A percentile compares a stretch with the other conserved stretches of the same genome.
Conservation (phyloP, 2,113 vertebrate species). For the Oncorhynchus gorbuscha region DNA sequence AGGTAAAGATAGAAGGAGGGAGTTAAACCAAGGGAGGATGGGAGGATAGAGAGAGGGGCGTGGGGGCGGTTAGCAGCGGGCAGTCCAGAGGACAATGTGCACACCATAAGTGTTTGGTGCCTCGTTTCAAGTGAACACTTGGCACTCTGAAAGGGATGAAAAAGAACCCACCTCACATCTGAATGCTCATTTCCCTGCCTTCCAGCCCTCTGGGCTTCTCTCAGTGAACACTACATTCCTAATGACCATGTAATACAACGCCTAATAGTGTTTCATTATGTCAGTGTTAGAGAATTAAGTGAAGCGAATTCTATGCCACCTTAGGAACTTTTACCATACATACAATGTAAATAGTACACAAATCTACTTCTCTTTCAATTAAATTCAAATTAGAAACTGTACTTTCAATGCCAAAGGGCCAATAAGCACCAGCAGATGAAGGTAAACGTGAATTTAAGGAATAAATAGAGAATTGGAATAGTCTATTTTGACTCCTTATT, state of each 20-base stretch:
- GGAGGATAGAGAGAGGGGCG: background rate
- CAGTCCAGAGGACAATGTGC: constrained; percentile 41
- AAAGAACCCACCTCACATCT: constrained; percentile 35
- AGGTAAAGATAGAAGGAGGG: constrained; percentile 18
- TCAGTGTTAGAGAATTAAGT: background rate
- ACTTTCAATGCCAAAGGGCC: background rate
- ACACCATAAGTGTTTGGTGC: constrained; percentile 33
- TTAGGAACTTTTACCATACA: background rate
- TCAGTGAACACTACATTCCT: background rate
- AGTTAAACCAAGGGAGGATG: background rate
- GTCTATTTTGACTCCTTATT: constrained; percentile 38
- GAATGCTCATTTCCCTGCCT: constrained; percentile 37
- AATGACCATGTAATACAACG: background rate
- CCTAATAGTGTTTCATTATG: too few relatives aligned
- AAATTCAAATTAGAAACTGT: background rate
- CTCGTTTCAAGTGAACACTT: constrained; percentile 38
- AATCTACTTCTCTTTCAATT: background rate
- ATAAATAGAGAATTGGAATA: background rate
- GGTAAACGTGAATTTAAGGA: background rate
- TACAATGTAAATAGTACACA: too few relatives aligned
- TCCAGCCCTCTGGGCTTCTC: background rate
- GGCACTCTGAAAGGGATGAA: constrained; percentile 40
- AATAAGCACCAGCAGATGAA: background rate
- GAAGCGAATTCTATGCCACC: background rate
- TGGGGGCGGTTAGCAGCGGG: constrained; percentile 27